phyloP scores from a whole-genome alignment of 2,113 vertebrate genomes.

The Serilophus lunatus region DNA sequence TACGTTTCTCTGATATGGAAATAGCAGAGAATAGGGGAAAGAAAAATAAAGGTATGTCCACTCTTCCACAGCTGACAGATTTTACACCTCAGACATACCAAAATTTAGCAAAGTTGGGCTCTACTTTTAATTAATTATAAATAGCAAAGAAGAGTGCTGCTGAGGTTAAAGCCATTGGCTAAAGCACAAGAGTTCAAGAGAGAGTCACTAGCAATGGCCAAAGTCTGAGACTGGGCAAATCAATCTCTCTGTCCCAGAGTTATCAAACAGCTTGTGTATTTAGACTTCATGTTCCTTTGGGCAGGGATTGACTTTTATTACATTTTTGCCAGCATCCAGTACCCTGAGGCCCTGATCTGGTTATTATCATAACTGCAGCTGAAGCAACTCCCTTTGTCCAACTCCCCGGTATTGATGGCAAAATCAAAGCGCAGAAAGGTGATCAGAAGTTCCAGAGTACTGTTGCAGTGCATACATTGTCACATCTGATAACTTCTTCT shows the following conservation, averaged over 20 bases:
- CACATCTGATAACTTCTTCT: background rate
- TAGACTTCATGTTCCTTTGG: background rate
- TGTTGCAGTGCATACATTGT: background rate
- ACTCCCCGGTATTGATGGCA: background rate
- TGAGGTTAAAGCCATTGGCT: background rate
- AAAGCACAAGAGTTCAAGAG: background rate
- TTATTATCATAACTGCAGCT: background rate
- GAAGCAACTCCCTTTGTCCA: background rate
- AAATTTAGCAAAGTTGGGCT: background rate
- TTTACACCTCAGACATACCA: background rate
- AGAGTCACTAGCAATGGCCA: background rate
- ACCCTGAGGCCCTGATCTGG: background rate
- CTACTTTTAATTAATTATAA: background rate
- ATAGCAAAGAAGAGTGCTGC: background rate
- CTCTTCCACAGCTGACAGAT: background rate
- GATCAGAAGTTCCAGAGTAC: background rate
- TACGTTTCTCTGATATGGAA: background rate
- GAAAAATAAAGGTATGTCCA: background rate
- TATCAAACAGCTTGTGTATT: background rate
- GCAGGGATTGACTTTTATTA: background rate
- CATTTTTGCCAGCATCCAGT: background rate
- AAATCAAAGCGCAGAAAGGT: background rate
- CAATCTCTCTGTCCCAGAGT: background rate
- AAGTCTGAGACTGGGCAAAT: background rate
- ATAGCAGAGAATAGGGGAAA: background rate